Conservation (phyloP, 2,888 invertebrate species). For the Chrysina gloriosa region DNA sequence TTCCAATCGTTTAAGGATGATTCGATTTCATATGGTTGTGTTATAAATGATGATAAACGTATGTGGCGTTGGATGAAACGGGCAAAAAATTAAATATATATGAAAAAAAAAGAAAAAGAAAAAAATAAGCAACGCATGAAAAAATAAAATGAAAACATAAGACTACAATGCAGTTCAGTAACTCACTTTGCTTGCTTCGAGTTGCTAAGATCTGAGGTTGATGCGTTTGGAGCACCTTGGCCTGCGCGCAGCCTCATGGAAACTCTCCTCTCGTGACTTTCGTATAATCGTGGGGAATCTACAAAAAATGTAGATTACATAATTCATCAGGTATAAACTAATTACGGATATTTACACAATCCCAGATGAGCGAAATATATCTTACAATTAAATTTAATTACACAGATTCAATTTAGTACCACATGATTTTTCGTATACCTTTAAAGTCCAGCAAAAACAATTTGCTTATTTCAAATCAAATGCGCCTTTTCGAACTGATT, state of each 20-base stretch:
- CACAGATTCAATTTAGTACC: no score
- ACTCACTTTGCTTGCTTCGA: constrained; percentile 68
- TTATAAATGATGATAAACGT: constrained; percentile 42
- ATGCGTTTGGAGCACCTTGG: constrained; percentile 63
- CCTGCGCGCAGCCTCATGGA: constrained; percentile 63
- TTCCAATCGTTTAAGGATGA: constrained; percentile 50
- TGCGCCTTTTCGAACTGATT: no score
- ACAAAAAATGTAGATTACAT: constrained; percentile 41
- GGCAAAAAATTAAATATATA: constrained; percentile 40
- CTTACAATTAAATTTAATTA: no score
- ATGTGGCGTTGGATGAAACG: constrained; percentile 43
- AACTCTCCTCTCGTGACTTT: constrained; percentile 62
- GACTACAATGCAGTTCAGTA: constrained; percentile 46
- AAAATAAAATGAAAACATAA: constrained; percentile 9
- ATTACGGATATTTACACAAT: not conserved
- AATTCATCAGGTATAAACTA: no score
- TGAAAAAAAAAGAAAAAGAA: constrained; percentile 43
- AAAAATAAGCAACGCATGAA: constrained; percentile 15
- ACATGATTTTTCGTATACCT: no score
- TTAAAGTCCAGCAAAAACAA: no score
- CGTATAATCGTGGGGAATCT: constrained; percentile 63
- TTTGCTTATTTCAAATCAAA: no score
- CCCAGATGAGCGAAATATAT: no score
- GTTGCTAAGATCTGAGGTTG: constrained; percentile 65
- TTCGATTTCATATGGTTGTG: constrained; percentile 10